Evolutionary conservation across 1,140 invertebrate genomes (phyloP), one percentile per base, ranked within the genome.

Genomic region (Stratiolaelaps scimitus): DNA sequence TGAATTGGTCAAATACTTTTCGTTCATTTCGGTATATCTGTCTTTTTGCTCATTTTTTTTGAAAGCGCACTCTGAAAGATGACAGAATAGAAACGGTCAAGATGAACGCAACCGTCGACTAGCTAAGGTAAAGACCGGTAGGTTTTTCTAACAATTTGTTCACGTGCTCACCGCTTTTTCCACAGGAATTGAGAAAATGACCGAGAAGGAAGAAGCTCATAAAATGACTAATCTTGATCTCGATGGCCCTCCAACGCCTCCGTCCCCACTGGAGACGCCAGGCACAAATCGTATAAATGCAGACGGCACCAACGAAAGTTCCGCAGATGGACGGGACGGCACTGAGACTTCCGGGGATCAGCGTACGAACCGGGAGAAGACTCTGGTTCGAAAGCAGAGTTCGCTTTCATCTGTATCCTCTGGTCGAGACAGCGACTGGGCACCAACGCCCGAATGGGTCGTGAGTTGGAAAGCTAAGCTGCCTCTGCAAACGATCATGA

Each of bases 401-500:
- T 66, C 66, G 26, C 56, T 46, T 15, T 69, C 69, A 4, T 43
- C 65, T n/a, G 60, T 56, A 23, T 66, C 67, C 26, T 68, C 69
- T 2, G 44, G 69, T 15, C 68, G 67, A n/a, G 69, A 69, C 34
- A 68, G 69, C 47, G 72, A 80, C 20, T 96, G 92, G 92, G 78
- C 83, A 2, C 88, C 92, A 7, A 88, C 88, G 23, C 82, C 86
- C 23, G 89, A 94, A 69, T 98, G 94, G 94, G 92, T 95, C 43
- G 82, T 87, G 69, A 86, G 88, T 6, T 99, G 95, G 95, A 94
- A 98, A 74, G 85, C 83, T 65, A 98, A 98, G 79, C 78, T 98
- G 67, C 95, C 95, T 0, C 76, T 99, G 64, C 94, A 98, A 80
- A 99, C 94, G 30, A 98, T 98, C 68, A 98, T 98, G 93, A 81